Conservation (phyloP, 2,113 vertebrate species). For the Sylvietta virens region DNA sequence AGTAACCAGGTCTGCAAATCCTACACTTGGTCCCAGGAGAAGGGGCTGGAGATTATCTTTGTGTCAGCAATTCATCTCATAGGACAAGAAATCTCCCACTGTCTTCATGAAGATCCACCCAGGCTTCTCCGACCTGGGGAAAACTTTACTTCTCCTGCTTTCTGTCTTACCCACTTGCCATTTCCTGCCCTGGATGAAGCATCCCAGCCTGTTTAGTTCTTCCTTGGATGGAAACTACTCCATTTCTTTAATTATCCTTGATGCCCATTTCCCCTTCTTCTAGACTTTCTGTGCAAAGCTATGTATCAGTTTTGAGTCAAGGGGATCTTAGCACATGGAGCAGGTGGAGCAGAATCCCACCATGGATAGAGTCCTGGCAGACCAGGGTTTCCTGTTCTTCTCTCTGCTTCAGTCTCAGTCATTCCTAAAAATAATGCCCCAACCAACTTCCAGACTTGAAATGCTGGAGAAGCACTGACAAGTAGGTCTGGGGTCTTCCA, state of each 20-base stretch:
- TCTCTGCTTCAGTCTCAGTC: background rate
- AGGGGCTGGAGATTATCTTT: background rate
- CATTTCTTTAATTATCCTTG: background rate
- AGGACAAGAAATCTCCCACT: background rate
- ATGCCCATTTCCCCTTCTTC: background rate
- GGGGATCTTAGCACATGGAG: background rate
- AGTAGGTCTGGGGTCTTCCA: background rate
- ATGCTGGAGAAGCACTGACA: background rate
- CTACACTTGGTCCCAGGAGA: background rate
- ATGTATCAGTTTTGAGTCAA: fast-evolving
- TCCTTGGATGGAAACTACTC: background rate
- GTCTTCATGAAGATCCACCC: background rate
- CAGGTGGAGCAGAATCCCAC: background rate
- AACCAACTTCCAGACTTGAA: background rate
- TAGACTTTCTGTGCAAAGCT: background rate
- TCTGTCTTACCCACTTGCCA: background rate
- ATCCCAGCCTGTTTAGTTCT: background rate
- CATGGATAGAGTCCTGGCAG: background rate
- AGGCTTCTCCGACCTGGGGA: background rate
- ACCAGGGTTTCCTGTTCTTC: background rate
- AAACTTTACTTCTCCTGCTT: background rate
- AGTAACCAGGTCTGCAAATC: background rate
- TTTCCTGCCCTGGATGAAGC: background rate
- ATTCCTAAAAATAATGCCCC: background rate
- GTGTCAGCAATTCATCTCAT: background rate